Base-by-base conservation (phyloP, 2,113 vertebrate species). In the Saccopteryx leptura region DNA sequence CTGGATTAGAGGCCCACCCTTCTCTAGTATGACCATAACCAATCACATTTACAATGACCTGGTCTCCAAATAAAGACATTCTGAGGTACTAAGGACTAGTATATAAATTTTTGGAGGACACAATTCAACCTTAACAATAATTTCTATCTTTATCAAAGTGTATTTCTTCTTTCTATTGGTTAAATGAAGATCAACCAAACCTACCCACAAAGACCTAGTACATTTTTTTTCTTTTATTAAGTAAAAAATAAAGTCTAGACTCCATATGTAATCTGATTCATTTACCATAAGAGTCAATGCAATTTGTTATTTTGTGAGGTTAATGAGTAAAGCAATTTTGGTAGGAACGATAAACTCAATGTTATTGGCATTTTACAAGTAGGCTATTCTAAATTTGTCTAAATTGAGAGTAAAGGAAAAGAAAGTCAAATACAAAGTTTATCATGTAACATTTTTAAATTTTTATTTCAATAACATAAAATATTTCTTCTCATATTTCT, bases 201-300 rank as follows among this genome's bases (percentile, higher is more conserved):
- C 89, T 94, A 96, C 56, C 91, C 83, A 86, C 82, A 93, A 93
- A 97, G 97, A 87, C 96, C 78, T 90, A 97, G 19, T 33, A 97
- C 72, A 97, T 94, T 95, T 75, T 0, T 95, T 95, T 76, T 0
- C 80, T 58, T 68, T 78, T 19, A 11, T 28, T 69, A 82, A 96
- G 93, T 96, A 96, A 92, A 63, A 96, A 98, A 97, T 93, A 92
- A 92, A 97, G 92, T 90, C 93, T 97, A 95, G 86, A 94, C 86
- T 98, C 96, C 92, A 94, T 78, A 90, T 86, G 94, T 95, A 97
- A 98, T 97, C 95, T 97, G 87, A 91, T 97, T 98, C 94, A 97
- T 97, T 98, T 97, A 97, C 97, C 97, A 92, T 93, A 81, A 88
- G 68, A 96, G 97, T 97, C 88, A 95, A 85, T 86, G 80, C 83